phyloP scores from a whole-genome alignment of 2,797 vertebrate species.

The Oceanodroma leucorhoa region DNA sequence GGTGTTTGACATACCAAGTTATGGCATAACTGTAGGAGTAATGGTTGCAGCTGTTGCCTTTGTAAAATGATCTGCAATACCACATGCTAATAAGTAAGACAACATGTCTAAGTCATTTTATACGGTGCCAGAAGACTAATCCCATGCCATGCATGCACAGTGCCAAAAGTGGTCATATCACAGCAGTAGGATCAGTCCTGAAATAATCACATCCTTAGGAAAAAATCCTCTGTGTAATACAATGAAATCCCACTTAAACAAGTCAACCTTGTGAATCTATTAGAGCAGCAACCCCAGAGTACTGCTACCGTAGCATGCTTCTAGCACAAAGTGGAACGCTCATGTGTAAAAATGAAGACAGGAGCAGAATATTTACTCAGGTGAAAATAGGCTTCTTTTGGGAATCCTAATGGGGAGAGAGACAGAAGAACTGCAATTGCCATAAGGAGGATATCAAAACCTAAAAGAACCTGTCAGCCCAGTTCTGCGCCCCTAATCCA shows the following conservation, averaged over 20 bases:
- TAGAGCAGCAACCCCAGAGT: slow-evolving; percentile 47
- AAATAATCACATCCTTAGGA: slow-evolving; percentile 74
- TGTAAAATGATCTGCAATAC: slow-evolving; percentile 73
- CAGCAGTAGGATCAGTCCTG: slow-evolving; percentile 67
- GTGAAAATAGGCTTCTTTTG: slow-evolving; percentile 3
- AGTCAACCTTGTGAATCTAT: slow-evolving; percentile 66
- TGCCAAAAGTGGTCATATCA: slow-evolving; percentile 66
- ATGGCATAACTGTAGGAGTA: slow-evolving; percentile 71
- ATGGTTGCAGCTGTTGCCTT: slow-evolving; percentile 76
- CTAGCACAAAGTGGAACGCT: background rate
- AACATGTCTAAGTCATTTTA: slow-evolving; percentile 69
- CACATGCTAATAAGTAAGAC: slow-evolving; percentile 68
- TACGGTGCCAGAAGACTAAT: slow-evolving; percentile 66
- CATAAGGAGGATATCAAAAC: background rate
- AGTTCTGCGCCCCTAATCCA: background rate
- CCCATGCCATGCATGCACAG: slow-evolving; percentile 49
- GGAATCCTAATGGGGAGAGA: background rate
- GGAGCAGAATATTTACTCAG: slow-evolving; percentile 39
- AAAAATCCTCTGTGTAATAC: slow-evolving; percentile 63
- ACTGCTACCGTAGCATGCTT: slow-evolving; percentile 3
- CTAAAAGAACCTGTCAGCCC: background rate
- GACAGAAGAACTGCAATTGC: background rate
- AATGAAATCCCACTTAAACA: slow-evolving; percentile 72
- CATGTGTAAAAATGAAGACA: background rate
- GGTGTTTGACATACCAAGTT: slow-evolving; percentile 72